phyloP scores from a whole-genome alignment of 2,797 vertebrate genomes.

The Parambassis ranga region DNA sequence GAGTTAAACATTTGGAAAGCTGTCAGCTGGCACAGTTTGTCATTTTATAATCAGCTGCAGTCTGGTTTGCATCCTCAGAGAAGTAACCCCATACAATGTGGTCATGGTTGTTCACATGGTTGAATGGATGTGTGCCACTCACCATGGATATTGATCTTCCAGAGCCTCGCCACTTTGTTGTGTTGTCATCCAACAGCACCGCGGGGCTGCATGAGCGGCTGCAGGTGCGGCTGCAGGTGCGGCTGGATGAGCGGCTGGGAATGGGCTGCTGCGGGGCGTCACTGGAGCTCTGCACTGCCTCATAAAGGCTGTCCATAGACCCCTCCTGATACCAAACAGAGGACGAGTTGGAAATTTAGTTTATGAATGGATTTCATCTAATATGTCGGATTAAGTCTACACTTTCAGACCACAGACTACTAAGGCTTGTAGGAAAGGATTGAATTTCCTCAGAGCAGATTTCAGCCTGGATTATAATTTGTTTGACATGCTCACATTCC shows the following conservation, averaged over 20 bases:
- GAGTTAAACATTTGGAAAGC: conserved; percentile 1
- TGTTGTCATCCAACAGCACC: conserved; percentile 46
- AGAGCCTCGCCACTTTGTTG: conserved; percentile 58
- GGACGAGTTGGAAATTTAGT: background rate
- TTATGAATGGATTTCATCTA: conserved; percentile 26
- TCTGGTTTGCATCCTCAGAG: conserved; percentile 20
- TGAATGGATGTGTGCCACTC: background rate
- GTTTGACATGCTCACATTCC: conserved; percentile 28
- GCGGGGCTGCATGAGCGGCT: conserved; percentile 73
- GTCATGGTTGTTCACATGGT: background rate
- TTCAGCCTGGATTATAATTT: conserved; percentile 47
- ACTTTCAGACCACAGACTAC: background rate
- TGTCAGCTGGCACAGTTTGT: conserved; percentile 36
- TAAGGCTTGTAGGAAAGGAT: conserved; percentile 26
- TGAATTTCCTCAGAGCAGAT: conserved; percentile 50
- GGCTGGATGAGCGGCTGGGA: conserved; percentile 68
- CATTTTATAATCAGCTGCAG: conserved; percentile 65
- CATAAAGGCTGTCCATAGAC: conserved; percentile 93
- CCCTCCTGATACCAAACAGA: conserved; percentile 79
- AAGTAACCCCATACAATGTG: conserved; percentile 4
- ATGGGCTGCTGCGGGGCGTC: conserved; percentile 66
- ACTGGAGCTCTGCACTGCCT: conserved; percentile 82
- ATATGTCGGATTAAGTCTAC: conserved; percentile 7
- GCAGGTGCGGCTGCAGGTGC: conserved; percentile 54
- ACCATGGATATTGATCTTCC: conserved; percentile 82